Percentiles rank a stretch among this genome's conserved stretches.
phyloP scores from a whole-genome alignment of 2,888 invertebrate species.

The Gortyna flavago region DNA sequence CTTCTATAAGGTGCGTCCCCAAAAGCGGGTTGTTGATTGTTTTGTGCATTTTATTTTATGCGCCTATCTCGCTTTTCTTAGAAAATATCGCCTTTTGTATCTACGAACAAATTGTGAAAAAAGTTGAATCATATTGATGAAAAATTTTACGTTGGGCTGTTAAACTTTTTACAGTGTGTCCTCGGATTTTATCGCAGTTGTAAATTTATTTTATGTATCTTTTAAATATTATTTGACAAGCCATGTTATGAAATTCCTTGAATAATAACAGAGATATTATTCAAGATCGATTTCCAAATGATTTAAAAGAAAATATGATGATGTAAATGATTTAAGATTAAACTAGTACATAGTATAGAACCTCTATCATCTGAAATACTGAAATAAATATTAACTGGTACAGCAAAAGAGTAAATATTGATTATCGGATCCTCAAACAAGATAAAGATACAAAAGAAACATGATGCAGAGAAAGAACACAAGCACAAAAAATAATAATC shows the following conservation, averaged over 20 bases:
- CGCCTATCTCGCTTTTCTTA: slow-evolving; percentile 30
- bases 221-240: slow-evolving; percentile 41
- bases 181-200: slow-evolving; percentile 26
- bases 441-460: too few relatives aligned
- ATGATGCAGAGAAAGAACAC: too few relatives aligned
- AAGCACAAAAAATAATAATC: too few relatives aligned
- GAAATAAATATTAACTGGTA: not conserved
- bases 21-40: slow-evolving; percentile 68
- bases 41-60: slow-evolving; percentile 56
- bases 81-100: slow-evolving; percentile 25
- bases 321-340: too few relatives aligned
- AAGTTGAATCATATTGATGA: slow-evolving; percentile 32
- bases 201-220: slow-evolving; percentile 40
- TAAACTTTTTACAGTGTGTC: slow-evolving; percentile 42
- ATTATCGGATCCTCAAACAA: not conserved
- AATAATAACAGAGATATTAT: not conserved
- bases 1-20: slow-evolving; percentile 54
- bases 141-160: slow-evolving; percentile 35
- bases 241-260: not conserved
- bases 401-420: not conserved
- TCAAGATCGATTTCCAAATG: not conserved
- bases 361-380: not conserved
- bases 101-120: slow-evolving; percentile 5
- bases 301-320: too few relatives aligned
- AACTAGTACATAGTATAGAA: too few relatives aligned